Base-by-base conservation (phyloP, 2,888 invertebrate genomes). In the Ochropacha duplaris region DNA sequence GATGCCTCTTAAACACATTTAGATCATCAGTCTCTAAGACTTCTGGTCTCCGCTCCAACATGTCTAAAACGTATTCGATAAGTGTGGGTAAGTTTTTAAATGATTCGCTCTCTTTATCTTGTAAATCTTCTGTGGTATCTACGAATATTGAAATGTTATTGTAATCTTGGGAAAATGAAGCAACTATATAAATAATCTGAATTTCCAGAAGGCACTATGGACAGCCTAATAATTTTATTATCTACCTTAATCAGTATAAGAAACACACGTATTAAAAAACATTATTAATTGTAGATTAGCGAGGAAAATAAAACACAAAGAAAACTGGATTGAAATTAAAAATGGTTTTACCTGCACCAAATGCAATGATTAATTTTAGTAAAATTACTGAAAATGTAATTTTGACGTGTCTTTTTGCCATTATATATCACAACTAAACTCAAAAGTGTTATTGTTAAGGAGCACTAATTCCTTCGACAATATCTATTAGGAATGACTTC, bases 81-180 rank as follows among this genome's bases (percentile, higher is more conserved):
- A 87, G 34, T 12, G 71, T 60, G n/a, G 88, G 87, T 44, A 88
- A 73, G 19, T 72, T 81, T 62, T 65, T 69, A 54, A 86, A 85
- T 62, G 85, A 73, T 60, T 79, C 71, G n/a, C 64, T 76, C 50
- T 75, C 71, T 24, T 61, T 66, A 8, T 66, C 57, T 4, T 64
- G 59, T 0, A 56, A 6, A 49, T 65, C 65, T 56, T 69, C 63
- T 2, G 44, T 61, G 16, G 63, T 24, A 49, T 71, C 81, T 76
- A 64, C 1, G 68, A 58, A 39, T 59, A 62, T 58, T 68, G 55
- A 54, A 57, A 59, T 59, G 56, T 36, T 36, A 58, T 58, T 68
- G 34, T 12, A 14, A 66, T 66, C 61, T 68, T 54, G 14, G 24
- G 1, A 26, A 50, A 12, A n/a, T 1, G n/a, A 28, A 28, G 8